Conservation (phyloP, 2,888 invertebrate species). For the Sarcophaga subvicina region DNA sequence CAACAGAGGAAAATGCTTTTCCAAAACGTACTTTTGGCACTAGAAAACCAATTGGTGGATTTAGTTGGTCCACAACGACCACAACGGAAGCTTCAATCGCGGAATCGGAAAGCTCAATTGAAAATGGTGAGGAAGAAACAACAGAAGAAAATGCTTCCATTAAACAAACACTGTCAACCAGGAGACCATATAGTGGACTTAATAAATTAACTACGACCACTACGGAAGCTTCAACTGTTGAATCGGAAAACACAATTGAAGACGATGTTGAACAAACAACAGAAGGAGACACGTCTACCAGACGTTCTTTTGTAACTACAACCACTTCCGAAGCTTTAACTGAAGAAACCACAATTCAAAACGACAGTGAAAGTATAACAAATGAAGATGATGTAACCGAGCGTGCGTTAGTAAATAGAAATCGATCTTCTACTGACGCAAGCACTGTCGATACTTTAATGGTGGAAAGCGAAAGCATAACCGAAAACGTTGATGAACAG, state of each 20-base stretch:
- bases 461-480: no score
- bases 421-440: no score
- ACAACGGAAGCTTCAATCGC: slow-evolving; percentile 13
- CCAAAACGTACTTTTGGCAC: not conserved
- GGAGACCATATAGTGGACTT: not conserved
- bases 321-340: not conserved
- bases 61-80: not conserved
- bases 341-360: not conserved
- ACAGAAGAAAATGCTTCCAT: not conserved
- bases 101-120: not conserved
- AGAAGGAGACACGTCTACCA: not conserved
- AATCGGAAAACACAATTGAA: not conserved
- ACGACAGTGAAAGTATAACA: not conserved
- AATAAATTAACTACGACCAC: not conserved
- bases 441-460: no score
- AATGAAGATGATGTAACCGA: not conserved
- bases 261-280: not conserved
- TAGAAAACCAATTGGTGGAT: not conserved
- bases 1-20: not conserved
- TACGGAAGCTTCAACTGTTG: not conserved
- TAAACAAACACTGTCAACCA: not conserved
- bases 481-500: no score
- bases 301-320: not conserved
- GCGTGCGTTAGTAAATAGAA: not conserved
- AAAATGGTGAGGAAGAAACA: not conserved